Evolutionary conservation across 2,797 vertebrate genomes (phyloP).

Genomic region (Fratercula arctica): DNA sequence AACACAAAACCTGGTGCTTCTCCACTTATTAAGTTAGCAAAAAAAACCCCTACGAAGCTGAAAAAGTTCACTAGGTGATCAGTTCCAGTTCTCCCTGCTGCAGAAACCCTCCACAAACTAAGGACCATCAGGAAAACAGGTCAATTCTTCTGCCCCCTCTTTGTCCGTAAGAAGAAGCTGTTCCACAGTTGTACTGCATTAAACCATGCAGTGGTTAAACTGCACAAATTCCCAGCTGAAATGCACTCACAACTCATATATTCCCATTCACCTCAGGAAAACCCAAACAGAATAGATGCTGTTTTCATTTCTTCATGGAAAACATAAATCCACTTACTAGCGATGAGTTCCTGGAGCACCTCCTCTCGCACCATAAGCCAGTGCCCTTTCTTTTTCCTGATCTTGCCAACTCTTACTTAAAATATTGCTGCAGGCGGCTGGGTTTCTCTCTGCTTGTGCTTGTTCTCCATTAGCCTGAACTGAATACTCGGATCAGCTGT

Average conservation of each 20-base stretch:
- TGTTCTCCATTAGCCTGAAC: neutral
- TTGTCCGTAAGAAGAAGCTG: neutral
- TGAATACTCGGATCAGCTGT: neutral
- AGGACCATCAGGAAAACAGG: neutral
- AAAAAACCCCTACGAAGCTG: neutral
- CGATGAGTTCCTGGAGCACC: rapidly evolving
- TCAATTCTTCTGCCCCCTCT: rapidly evolving
- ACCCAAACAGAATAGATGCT: neutral
- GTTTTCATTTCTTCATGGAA: rapidly evolving
- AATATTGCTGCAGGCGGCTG: rapidly evolving
- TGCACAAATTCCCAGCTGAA: neutral
- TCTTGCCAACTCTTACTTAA: neutral
- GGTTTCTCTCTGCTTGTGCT: neutral
- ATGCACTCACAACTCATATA: neutral
- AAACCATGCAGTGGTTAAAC: neutral
- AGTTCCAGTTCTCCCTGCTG: neutral
- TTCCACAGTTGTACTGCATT: neutral
- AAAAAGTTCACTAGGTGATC: neutral
- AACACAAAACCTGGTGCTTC: neutral
- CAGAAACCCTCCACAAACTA: neutral
- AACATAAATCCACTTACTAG: neutral
- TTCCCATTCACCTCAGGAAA: neutral
- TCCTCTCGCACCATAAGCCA: rapidly evolving
- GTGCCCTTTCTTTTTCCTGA: rapidly evolving
- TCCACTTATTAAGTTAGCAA: too few species aligned